A percentile compares a stretch with the other conserved stretches of the same genome.
phyloP scores from a whole-genome alignment of 2,888 invertebrate species.

The Aphelenchoides bicaudatus region DNA sequence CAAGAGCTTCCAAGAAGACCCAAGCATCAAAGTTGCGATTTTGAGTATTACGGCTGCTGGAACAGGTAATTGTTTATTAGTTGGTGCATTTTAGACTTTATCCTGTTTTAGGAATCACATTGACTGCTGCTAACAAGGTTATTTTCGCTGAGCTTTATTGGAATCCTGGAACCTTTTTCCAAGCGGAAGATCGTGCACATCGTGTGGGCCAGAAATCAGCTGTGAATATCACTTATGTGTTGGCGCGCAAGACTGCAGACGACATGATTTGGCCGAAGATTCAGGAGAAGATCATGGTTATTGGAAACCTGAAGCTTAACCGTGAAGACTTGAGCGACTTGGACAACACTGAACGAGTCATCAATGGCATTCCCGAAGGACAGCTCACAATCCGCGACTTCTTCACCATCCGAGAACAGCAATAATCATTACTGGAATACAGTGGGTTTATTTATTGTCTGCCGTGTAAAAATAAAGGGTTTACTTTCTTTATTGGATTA shows the following conservation, averaged over 20 bases:
- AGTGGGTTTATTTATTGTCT: too few relatives aligned
- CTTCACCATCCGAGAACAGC: too few relatives aligned
- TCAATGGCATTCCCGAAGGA: neutral
- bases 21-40: conserved; percentile 72
- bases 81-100: too few relatives aligned
- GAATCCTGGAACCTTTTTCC: conserved; percentile 92
- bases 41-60: conserved; percentile 93
- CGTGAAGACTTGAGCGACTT: conserved; percentile 26
- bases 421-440: too few relatives aligned
- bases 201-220: conserved; percentile 78
- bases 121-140: conserved; percentile 84
- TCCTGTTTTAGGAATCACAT: conserved; percentile 88
- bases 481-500: too few relatives aligned
- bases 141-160: conserved; percentile 90
- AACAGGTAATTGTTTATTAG: too few relatives aligned
- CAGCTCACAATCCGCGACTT: conserved; percentile 8
- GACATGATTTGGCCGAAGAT: conserved; percentile 75
- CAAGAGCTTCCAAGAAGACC: conserved; percentile 74
- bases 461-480: too few relatives aligned
- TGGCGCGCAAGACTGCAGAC: conserved; percentile 82
- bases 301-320: conserved; percentile 34
- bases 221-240: conserved; percentile 76
- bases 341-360: conserved; percentile 12
- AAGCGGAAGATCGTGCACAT: conserved; percentile 92
- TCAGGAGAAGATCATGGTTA: conserved; percentile 45